Evolutionary conservation across 2,113 vertebrate genomes (phyloP), one percentile per base, ranked within the genome.

Genomic region (Dascyllus trimaculatus): DNA sequence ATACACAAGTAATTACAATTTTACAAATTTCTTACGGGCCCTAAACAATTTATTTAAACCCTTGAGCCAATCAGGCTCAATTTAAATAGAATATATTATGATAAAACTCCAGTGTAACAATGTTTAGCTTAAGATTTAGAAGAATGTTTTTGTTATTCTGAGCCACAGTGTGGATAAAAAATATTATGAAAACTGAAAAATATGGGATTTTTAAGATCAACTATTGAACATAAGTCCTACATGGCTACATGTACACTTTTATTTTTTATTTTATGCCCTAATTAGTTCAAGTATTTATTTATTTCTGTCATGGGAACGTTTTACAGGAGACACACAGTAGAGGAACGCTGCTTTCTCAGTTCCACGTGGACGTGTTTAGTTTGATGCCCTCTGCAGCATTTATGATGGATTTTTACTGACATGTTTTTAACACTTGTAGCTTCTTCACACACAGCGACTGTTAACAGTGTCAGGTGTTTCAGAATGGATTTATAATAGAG

Each of bases 321-420:
- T 46, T 32, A 63, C 25, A 70, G 17, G 3, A 7, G 29, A 63
- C n/a, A 70, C 49, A 66, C 21, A 66, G 40, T 9, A 11, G n/a
- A 76, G n/a, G 29, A 66, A 71, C 65, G 80, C 61, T 82, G 61
- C 74, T 83, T 21, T 29, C 22, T 62, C 58, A 45, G 32, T 56
- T 40, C 53, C 32, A 24, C 10, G 32, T 32, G 5, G 0, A n/a
- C 51, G 11, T 9, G 18, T 54, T 48, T 35, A 5, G 0, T 46
- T 22, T 17, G 35, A 68, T 75, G 45, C 9, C 49, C 14, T 35
- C 3, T 0, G 0, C 6, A 35, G 57, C 75, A 45, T 19, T 43
- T 13, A 18, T 21, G 2, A 56, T 17, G 29, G 10, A 35, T 52
- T 40, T 61, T 52, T 5, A 14, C 32, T 35, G 11, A 18, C 21